Base-by-base conservation (phyloP, 2,888 invertebrate species). In the Epinotia nisella region DNA sequence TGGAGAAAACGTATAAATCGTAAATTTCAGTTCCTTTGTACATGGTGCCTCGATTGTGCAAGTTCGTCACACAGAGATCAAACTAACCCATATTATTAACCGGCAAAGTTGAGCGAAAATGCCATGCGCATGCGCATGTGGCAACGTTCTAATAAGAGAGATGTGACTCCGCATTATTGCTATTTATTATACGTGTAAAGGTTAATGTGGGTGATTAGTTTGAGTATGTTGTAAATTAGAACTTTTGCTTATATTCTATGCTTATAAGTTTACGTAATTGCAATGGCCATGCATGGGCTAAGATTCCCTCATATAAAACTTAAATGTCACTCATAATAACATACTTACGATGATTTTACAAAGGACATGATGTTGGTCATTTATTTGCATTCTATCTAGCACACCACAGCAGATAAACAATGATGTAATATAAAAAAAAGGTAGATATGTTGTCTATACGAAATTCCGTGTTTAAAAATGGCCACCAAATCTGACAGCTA, bases 151-250 rank as follows among this genome's bases (percentile, higher is more conserved):
- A 61, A 56, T 72, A 72, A 72, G 61, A 72, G 61, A 62, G 61
- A 72, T 72, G 72, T 68, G 61, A 68, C 56, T 67, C 55, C 24
- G 24, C 49, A 62, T 72, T 72, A 72, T 72, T 67, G 67, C 55
- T 62, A 56, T 45, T 68, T 62, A 72, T 58, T 55, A 58, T 60
- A 21, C 55, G 24, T 61, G 56, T 68, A 72, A 72, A 72, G 72
- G 72, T 72, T 68, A 72, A 72, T 56, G 59, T 41, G 19, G 21
- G 61, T 72, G 41, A 45, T 67, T 67, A 72, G 61, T 60, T 66
- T 61, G 60, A 53, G n/a, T 58, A 64, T 51, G 10, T 29, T 24
- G 72, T 21, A 17, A 62, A 68, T 72, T 62, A 19, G 49, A 68
- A 71, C 19, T 49, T 55, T 29, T 19, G 56, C 41, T 39, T 39